These are phyloP conservation scores for Synergus umbraculus DNA, from an alignment of 2,888 invertebrate species.

Conservation along the genomic window DNA sequence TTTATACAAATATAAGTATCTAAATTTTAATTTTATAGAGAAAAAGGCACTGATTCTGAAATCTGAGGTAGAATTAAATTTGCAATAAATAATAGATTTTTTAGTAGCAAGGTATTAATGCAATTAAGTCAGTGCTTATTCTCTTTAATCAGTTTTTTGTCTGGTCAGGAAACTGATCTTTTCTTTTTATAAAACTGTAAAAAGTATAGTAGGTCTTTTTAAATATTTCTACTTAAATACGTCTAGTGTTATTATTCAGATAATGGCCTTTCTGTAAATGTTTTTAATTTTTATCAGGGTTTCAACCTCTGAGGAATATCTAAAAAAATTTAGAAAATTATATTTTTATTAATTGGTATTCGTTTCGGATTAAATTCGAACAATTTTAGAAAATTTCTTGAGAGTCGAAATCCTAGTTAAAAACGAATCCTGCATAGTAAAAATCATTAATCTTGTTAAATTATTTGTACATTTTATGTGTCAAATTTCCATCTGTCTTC, in stretches of 20 bases:
- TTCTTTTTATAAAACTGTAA: neutral
- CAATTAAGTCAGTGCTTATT: neutral
- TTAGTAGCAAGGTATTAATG: neutral
- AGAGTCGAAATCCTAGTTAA: neutral
- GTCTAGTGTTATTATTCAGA: no score
- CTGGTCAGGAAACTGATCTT: neutral
- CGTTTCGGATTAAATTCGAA: no score
- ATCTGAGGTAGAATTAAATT: neutral
- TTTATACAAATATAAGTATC: neutral
- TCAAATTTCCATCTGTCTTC: neutral
- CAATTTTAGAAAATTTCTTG: neutral
- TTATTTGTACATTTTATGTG: neutral
- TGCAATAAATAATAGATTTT: neutral
- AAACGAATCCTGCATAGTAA: neutral
- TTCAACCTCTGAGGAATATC: neutral
- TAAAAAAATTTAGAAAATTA: constrained; percentile 39
- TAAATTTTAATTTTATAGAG: neutral
- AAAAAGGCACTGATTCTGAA: neutral
- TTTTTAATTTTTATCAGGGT: constrained; percentile 35
- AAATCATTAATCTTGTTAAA: neutral
- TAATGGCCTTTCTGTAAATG: neutral
- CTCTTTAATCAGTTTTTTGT: neutral
- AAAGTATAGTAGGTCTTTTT: constrained; percentile 25
- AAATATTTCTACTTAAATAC: neutral
- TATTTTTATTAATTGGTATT: neutral